Base-by-base conservation (phyloP, 2,888 invertebrate species). In the Euphydryas editha region DNA sequence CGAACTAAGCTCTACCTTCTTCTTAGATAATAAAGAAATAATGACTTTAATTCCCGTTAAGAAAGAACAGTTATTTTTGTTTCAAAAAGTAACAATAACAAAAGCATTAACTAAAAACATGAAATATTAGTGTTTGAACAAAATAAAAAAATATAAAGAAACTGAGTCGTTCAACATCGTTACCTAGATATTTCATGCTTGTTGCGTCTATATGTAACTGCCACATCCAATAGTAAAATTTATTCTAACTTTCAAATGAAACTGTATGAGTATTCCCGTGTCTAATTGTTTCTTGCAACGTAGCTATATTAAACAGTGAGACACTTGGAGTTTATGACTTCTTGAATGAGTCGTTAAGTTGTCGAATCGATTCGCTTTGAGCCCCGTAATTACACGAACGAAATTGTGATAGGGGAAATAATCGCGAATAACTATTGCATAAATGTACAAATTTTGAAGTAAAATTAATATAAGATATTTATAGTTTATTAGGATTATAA, bases 221-320 rank as follows among this genome's bases (percentile, higher is more conserved):
- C 81, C 87, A 68, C 70, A 82, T 90, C 88, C 81, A 72, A 21
- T 13, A 4, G 11, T 15, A 54, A 56, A 60, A 30, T 68, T 49
- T 46, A 65, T 76, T 80, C 68, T 11, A 39, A 71, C 68, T 74
- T 82, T 75, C 67, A 49, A 65, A 72, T 68, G 71, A 76, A 80
- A 77, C 81, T 78, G 81, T 84, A 88, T 85, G 88, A 87, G 85
- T 88, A 87, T 87, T 82, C 86, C 86, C 83, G 87, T 85, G 89
- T 91, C 88, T 92, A 91, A 92, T 92, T 92, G 92, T 92, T 91
- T 91, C 92, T 92, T 88, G 90, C 92, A 87, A 86, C 85, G 86
- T 86, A 83, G 85, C 85, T 88, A 88, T 91, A 91, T 92, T 91
- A 91, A 91, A 89, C 89, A 87, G 89, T 86, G 86, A 88, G 86